Evolutionary conservation across 2,797 vertebrate genomes (phyloP), one percentile per base, ranked within the genome.

Genomic region (Remorina albescens): DNA sequence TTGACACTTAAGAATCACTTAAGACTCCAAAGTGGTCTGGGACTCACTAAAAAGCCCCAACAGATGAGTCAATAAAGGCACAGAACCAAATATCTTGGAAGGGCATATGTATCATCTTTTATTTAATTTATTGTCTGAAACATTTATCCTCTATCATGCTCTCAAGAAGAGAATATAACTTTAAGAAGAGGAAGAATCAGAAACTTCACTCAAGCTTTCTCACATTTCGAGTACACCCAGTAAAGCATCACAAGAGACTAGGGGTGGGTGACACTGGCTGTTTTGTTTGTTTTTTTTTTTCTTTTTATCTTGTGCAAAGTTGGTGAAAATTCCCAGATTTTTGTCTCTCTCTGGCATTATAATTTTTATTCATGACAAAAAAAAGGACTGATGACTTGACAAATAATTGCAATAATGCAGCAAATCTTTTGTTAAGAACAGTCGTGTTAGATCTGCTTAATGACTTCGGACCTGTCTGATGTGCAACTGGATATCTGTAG

Each of bases 151-250:
- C 19, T 21, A 63, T 34, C 59, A 47, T 30, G 8, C 26, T n/a
- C 25, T 75, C 21, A 60, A 28, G 12, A 53, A 11, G 13, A 77
- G 32, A n/a, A 2, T 37, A 25, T 2, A 16, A 28, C 42, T 71
- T 2, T n/a, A n/a, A 49, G 28, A 37, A 15, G 16, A 46, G 50
- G 49, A 59, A 49, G 16, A 70, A 32, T 5, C 13, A 39, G 18
- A 66, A 50, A 30, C 30, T 6, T n/a, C 16, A 56, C 46, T 76
- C 10, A 15, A 30, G 34, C 39, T 72, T 49, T n/a, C n/a, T n/a
- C n/a, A 0, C 32, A 30, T 18, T 21, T 62, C 28, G 51, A 16
- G 26, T 30, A 60, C 21, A 19, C 6, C 34, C 1, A 51, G 42
- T 49, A 62, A 36, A 53, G 56, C 3, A 51, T 36, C 47, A 39